A percentile compares a stretch with the other conserved stretches of the same genome.
Conservation (phyloP, 2,797 vertebrate species). For the Heterohyrax brucei region DNA sequence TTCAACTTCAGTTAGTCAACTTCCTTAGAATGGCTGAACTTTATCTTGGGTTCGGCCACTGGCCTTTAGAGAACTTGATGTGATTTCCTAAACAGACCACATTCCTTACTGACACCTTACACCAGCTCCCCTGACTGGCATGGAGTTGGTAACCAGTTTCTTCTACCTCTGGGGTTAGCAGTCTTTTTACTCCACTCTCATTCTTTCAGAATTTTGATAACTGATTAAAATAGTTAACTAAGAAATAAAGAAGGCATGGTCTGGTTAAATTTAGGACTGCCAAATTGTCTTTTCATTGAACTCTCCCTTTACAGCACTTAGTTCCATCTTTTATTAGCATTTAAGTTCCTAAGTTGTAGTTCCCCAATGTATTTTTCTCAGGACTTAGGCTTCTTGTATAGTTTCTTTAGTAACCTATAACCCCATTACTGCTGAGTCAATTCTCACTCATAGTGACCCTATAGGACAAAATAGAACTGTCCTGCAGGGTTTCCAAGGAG, state of each 20-base stretch:
- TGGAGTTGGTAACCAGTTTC: not conserved
- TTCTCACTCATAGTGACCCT: too few relatives aligned
- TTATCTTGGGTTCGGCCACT: not conserved
- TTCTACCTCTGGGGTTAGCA: not conserved
- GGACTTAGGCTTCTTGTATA: not conserved
- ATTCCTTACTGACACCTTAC: not conserved
- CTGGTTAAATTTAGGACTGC: conserved; percentile 20
- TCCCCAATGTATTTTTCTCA: not conserved
- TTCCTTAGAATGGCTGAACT: not conserved
- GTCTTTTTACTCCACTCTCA: not conserved
- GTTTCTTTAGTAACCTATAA: conserved; percentile 9
- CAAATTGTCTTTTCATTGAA: conserved; percentile 33
- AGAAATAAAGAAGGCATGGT: not conserved
- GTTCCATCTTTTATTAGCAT: not conserved
- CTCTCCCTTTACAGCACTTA: not conserved
- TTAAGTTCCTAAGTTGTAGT: not conserved
- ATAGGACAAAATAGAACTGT: too few relatives aligned
- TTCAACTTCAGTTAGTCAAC: conserved; percentile 55
- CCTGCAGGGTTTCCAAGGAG: too few relatives aligned
- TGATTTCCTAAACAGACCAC: not conserved
- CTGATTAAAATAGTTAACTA: not conserved
- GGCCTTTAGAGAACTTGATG: not conserved
- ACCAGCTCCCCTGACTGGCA: not conserved
- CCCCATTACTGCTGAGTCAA: too few relatives aligned
- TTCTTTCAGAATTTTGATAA: not conserved